Conservation (phyloP, 2,113 vertebrate genomes). For the Chloropsis cyanopogon region DNA sequence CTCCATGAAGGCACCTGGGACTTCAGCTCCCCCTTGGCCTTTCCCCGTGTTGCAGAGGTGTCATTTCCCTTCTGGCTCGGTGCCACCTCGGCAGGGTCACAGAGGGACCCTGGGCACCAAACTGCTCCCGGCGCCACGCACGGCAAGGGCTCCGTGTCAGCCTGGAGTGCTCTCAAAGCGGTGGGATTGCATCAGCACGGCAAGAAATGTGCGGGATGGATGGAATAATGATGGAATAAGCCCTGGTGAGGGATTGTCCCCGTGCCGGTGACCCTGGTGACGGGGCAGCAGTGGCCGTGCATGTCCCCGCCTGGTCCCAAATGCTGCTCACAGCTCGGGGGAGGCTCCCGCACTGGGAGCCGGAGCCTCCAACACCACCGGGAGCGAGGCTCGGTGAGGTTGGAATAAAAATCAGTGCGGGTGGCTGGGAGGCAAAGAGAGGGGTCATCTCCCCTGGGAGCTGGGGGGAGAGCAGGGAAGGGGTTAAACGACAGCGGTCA, state of each 20-base stretch:
- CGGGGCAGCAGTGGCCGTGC: rapidly evolving
- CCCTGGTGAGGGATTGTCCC: not conserved
- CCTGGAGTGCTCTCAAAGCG: rapidly evolving
- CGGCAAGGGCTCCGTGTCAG: not conserved
- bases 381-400: not conserved
- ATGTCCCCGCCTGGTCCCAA: not conserved
- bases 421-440: not conserved
- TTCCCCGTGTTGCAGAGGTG: not conserved
- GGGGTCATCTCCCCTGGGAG: not conserved
- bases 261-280: not conserved
- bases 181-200: rapidly evolving
- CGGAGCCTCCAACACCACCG: not conserved
- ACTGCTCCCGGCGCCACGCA: rapidly evolving
- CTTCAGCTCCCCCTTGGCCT: not conserved
- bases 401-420: constrained; percentile 39
- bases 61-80: not conserved
- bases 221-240: not conserved
- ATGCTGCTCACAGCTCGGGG: not conserved
- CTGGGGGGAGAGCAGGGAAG: not conserved
- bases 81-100: not conserved
- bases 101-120: rapidly evolving
- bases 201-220: not conserved
- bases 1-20: not conserved
- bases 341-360: not conserved
- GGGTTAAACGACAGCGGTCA: not conserved